Percentiles rank a stretch among this genome's conserved stretches.
These are phyloP conservation scores for Myopa tessellatipennis DNA, from an alignment of 2,888 invertebrate genomes.

Conservation along the genomic window DNA sequence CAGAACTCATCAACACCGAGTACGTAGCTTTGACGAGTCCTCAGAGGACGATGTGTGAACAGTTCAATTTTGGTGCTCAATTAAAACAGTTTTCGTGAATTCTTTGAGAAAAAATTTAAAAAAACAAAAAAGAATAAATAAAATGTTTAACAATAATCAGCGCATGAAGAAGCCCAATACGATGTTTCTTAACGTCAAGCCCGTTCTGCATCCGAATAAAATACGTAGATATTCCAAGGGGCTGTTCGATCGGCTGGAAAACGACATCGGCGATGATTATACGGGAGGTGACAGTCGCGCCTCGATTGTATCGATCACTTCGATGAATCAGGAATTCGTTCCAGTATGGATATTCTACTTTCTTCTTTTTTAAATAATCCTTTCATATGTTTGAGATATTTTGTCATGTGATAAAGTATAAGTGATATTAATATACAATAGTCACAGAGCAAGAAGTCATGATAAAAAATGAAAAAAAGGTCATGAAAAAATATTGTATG, in stretches of 20 bases:
- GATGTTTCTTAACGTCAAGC: conserved; percentile 66
- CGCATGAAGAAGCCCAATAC: conserved; percentile 60
- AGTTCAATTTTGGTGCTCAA: conserved; percentile 7
- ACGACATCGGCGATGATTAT: conserved; percentile 48
- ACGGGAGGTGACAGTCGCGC: conserved; percentile 52
- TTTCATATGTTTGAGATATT: too few species aligned
- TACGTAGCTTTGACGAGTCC: not conserved
- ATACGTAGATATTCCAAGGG: conserved; percentile 62
- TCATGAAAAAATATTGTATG: too few species aligned
- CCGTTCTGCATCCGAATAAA: conserved; percentile 54
- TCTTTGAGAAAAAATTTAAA: not conserved
- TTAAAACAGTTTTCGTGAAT: not conserved
- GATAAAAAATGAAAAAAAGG: too few species aligned
- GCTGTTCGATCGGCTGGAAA: conserved; percentile 57
- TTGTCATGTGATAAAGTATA: too few species aligned
- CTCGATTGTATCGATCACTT: conserved; percentile 56
- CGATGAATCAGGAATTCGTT: conserved; percentile 56
- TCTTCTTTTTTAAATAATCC: conserved; percentile 10
- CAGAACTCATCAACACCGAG: not conserved
- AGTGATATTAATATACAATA: too few species aligned
- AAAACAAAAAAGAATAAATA: conserved; percentile 6
- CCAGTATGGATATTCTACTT: conserved; percentile 50
- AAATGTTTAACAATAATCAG: conserved; percentile 59
- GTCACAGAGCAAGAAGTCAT: too few species aligned
- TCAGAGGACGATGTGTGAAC: not conserved